phyloP scores from a whole-genome alignment of 2,888 invertebrate species.

The Clunio marinus region DNA sequence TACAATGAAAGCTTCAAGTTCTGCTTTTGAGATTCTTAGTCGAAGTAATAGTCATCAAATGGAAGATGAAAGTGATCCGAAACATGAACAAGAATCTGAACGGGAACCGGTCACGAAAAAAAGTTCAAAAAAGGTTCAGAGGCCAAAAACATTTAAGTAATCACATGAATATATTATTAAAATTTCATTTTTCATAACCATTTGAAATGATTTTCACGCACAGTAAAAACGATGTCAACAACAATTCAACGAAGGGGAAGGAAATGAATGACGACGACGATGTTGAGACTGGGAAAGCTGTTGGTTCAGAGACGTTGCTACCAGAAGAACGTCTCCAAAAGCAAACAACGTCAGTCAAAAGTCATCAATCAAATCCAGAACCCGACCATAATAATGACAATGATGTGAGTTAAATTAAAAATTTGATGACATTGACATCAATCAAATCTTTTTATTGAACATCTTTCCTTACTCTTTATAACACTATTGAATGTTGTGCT shows the following conservation, averaged over 20 bases:
- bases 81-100: conserved; percentile 50
- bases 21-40: conserved; percentile 54
- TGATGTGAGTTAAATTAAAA: no score
- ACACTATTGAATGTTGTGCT: no score
- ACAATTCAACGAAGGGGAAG: conserved; percentile 9
- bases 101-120: not conserved
- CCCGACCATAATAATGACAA: no score
- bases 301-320: conserved; percentile 4
- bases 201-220: no score
- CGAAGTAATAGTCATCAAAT: conserved; percentile 50
- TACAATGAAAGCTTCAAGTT: conserved; percentile 51
- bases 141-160: conserved; percentile 25
- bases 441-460: no score
- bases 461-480: no score
- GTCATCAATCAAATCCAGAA: no score
- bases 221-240: conserved; percentile 35
- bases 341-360: not conserved
- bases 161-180: not conserved
- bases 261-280: conserved; percentile 30
- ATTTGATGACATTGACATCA: no score
- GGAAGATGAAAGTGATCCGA: conserved; percentile 44
- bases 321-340: not conserved
- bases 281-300: not conserved
- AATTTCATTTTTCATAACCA: no score
- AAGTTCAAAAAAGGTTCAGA: not conserved